Evolutionary conservation across 2,113 vertebrate species (phyloP).

Genomic region (Plecotus auritus): DNA sequence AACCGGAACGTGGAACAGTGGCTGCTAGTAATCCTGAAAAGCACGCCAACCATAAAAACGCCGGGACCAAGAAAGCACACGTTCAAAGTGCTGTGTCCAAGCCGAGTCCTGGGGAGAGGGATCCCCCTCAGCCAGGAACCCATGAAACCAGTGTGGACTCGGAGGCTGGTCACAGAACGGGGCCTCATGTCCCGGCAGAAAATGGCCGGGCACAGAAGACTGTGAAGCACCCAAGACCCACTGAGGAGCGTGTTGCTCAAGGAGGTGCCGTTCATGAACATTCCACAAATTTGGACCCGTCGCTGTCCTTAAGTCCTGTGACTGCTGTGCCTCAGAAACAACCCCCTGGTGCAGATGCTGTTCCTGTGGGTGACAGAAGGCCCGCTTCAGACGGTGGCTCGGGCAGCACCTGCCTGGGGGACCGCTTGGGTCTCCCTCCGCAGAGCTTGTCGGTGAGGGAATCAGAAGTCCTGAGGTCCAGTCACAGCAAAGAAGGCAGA

Average conservation of each 20-base stretch:
- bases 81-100: conserved; percentile 60
- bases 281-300: conserved; percentile 30
- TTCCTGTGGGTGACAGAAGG: background rate
- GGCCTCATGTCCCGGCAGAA: conserved; percentile 52
- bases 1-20: conserved; percentile 47
- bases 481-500: background rate
- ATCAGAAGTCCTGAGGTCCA: background rate
- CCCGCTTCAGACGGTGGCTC: conserved; percentile 26
- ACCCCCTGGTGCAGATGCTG: background rate
- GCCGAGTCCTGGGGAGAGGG: conserved; percentile 56
- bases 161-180: conserved; percentile 27
- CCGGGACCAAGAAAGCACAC: conserved; percentile 64
- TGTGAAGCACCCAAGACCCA: conserved; percentile 57
- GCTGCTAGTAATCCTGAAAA: conserved; percentile 55
- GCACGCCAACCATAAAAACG: conserved; percentile 60
- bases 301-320: background rate
- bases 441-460: background rate
- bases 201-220: conserved; percentile 64
- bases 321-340: conserved; percentile 49
- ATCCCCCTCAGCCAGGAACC: conserved; percentile 44
- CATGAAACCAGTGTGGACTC: background rate
- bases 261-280: conserved; percentile 49
- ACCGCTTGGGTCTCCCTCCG: background rate
- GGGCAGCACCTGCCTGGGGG: background rate
- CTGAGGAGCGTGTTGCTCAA: conserved; percentile 49